A percentile compares a stretch with the other conserved stretches of the same genome.
phyloP scores from a whole-genome alignment of 2,888 invertebrate genomes.

The Brachylomia viminalis region DNA sequence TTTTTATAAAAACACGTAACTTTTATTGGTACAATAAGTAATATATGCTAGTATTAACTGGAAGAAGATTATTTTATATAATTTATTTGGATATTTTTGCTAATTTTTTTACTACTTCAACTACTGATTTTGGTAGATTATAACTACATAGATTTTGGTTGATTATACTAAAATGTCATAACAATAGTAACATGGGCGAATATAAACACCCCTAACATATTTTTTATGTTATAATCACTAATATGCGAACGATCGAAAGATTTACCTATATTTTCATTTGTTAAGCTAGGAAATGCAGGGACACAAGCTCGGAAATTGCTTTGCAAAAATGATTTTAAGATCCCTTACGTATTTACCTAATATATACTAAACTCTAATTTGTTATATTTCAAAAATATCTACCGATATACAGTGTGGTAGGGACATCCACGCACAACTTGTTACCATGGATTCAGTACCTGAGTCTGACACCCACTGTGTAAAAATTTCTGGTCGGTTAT shows the following conservation, averaged over 20 bases:
- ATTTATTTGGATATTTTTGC: no score
- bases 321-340: neutral
- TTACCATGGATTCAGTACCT: no score
- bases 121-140: slow-evolving; percentile 29
- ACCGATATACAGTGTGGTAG: no score
- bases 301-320: slow-evolving; percentile 17
- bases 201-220: slow-evolving; percentile 13
- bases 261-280: slow-evolving; percentile 1
- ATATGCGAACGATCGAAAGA: slow-evolving; percentile 10
- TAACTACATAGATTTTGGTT: neutral
- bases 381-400: slow-evolving; percentile 1
- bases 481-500: no score
- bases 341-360: neutral
- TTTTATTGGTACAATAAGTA: slow-evolving; percentile 63
- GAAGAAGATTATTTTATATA: slow-evolving; percentile 37
- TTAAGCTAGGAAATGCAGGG: slow-evolving; percentile 10
- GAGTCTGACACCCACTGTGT: no score
- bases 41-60: slow-evolving; percentile 22
- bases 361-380: slow-evolving; percentile 9
- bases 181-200: slow-evolving; percentile 13
- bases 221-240: neutral
- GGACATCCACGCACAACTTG: no score
- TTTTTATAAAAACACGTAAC: slow-evolving; percentile 87
- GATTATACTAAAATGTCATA: slow-evolving; percentile 16
- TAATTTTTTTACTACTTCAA: slow-evolving; percentile 22